Base-by-base conservation (phyloP, 1,140 invertebrate genomes). In the Drosophila ficusphila region DNA sequence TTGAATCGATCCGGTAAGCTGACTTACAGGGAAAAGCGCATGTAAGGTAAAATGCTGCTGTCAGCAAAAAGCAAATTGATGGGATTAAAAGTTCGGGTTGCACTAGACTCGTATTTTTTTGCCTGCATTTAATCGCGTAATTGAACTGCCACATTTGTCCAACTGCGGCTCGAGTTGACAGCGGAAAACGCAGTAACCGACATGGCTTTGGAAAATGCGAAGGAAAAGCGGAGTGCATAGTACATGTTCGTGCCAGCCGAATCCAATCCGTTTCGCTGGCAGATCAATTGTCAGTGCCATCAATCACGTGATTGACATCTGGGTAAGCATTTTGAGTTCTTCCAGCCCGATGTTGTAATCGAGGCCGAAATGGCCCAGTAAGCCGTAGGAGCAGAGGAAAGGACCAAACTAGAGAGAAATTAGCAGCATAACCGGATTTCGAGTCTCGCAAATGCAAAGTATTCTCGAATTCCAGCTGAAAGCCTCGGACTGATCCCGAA, bases 371-470 rank as follows among this genome's bases (percentile, higher is more conserved):
- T 39, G 36, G n/a, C 39, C 6, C 21, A 47, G 65, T 56, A 68
- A 62, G 33, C 21, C 70, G 41, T 27, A 49, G 41, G 33, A 49
- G 12, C 16, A 27, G 29, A 36, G 12, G 19, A 23, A 27, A 29
- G 27, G n/a, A 38, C 2, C 9, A 21, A 16, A 16, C 48, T 29
- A 25, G 39, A 60, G 44, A 46, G 41, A 77, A 86, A 76, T 85
- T 85, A 85, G 82, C 72, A 79, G 86, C 82, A 76, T 81, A 85
- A 77, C 76, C 82, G 76, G 81, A 85, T 86, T 85, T 81, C 33
- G 19, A 44, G 74, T 76, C 68, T 65, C 62, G 18, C 58, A 64
- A 81, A 85, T 81, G 81, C 73, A 85, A 85, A 85, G 81, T 81
- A 85, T 88, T 85, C 76, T 69, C 38, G 52, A 53, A 62, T 47